Evolutionary conservation across 2,888 invertebrate genomes (phyloP), one percentile per base, ranked within the genome.

Genomic region (Brassicogethes aeneus): DNA sequence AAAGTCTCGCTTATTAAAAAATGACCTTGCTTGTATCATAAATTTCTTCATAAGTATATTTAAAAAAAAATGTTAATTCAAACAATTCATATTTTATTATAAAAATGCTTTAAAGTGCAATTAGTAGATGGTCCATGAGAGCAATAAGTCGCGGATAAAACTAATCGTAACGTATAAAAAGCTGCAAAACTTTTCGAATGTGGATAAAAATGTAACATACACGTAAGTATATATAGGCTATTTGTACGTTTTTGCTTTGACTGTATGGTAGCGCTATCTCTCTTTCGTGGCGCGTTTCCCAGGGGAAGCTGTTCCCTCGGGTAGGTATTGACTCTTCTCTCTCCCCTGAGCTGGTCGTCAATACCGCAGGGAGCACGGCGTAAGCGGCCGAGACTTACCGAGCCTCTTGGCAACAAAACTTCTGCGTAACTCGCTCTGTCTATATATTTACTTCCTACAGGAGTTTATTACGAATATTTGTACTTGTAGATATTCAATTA

Each of bases 301-400:
- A 48, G 48, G 61, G 56, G 53, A 54, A 48, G 50, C 45, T 50
- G 75, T 75, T 73, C 47, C 69, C 68, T 64, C 66, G 75, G 75
- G 64, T 70, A 71, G 50, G 62, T 68, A 59, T 75, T 74, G 74
- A 74, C 72, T 70, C 70, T 70, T 68, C 69, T 68, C 65, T 65
- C 68, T 68, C 69, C 69, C 69, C 65, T 64, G 69, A 69, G 70
- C 63, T 62, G 65, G 68, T 70, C 70, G 69, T 70, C 70, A 71
- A 71, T 72, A 71, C 70, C 70, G 72, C 70, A 68, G 69, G 71
- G 70, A 70, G 68, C 65, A 46, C 5, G 42, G 54, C 63, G 62
- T 59, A 57, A 56, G 51, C 45, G 50, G 46, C 60, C 64, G 65
- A 63, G 56, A 60, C 55, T 54, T 47, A 45, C 58, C 64, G 61